Evolutionary conservation across 2,797 vertebrate species (phyloP), one percentile per base, ranked within the genome.

Genomic region (Hylomyscus alleni): DNA sequence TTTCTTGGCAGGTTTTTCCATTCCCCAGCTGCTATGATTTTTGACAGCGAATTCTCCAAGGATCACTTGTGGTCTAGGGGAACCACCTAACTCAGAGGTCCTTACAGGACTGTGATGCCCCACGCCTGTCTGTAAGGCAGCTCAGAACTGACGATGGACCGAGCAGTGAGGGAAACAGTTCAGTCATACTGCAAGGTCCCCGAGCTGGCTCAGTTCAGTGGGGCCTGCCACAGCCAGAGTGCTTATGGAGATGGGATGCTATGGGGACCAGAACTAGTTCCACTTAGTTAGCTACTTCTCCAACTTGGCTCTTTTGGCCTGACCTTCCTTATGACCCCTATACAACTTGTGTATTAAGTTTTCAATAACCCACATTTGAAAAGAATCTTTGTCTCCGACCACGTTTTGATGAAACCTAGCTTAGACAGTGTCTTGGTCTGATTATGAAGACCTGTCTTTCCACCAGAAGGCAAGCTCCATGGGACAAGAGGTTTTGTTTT

Each of bases 281-380:
- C 69, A 20, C 65, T 75, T 29, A 14, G 12, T 26, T 72, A 91
- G 29, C 26, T 26, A 56, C n/a, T 6, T 44, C 34, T 34, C 12
- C 44, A 40, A 1, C 19, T 3, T 26, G 72, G 26, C 11, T 94
- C 75, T 58, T 40, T 81, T 6, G 0, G 29, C 50, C 1, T 14
- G 0, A 0, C 5, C 10, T 40, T 44, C 44, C 40, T 69, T 26
- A 12, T 6, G 60, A 14, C 5, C 29, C 31, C 22, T 10, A 0
- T 44, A n/a, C 56, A 69, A 56, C 13, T 44, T 17, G 20, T 40
- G 72, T 34, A 40, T 15, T 77, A 85, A 67, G 8, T 50, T 85
- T 60, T 93, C 54, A 77, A 44, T 40, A 88, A 72, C 60, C 34
- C n/a, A 13, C 14, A 52, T 34, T 81, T 40, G 56, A 1, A 69